phyloP scores from a whole-genome alignment of 2,888 invertebrate species.

The Lepidonotus clava region DNA sequence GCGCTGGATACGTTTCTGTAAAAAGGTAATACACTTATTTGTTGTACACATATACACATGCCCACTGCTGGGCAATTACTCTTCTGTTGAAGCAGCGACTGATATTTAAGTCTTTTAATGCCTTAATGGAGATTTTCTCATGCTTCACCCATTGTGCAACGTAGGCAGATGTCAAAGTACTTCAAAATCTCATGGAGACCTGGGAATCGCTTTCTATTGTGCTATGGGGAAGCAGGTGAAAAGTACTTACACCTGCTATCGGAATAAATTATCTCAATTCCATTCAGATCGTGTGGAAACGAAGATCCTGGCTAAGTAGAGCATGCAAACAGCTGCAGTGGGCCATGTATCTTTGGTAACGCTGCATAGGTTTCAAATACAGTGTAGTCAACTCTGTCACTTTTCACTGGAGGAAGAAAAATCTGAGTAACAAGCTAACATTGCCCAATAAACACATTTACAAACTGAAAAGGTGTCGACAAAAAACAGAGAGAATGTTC shows the following conservation, averaged over 20 bases:
- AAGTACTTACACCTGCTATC: background rate
- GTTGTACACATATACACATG: too few relatives aligned
- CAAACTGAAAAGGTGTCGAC: too few relatives aligned
- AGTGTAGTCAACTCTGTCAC: too few relatives aligned
- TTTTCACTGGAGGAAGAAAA: too few relatives aligned
- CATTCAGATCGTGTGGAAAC: background rate
- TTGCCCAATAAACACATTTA: too few relatives aligned
- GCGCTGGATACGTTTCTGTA: too few relatives aligned
- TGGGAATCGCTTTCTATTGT: constrained; percentile 5
- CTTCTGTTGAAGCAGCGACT: too few relatives aligned
- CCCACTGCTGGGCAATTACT: background rate
- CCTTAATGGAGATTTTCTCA: background rate
- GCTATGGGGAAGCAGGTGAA: background rate
- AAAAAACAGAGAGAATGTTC: too few relatives aligned
- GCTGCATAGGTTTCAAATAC: too few relatives aligned
- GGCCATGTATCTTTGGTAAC: background rate
- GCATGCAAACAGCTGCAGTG: background rate
- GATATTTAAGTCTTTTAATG: too few relatives aligned
- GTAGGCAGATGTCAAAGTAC: background rate
- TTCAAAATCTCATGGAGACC: background rate
- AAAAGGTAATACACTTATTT: too few relatives aligned
- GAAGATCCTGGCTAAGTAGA: background rate
- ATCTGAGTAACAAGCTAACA: too few relatives aligned
- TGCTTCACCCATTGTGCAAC: background rate
- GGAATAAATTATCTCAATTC: background rate